Evolutionary conservation across 2,113 vertebrate genomes (phyloP), one percentile per base, ranked within the genome.

Genomic region (Uropsilus gracilis): DNA sequence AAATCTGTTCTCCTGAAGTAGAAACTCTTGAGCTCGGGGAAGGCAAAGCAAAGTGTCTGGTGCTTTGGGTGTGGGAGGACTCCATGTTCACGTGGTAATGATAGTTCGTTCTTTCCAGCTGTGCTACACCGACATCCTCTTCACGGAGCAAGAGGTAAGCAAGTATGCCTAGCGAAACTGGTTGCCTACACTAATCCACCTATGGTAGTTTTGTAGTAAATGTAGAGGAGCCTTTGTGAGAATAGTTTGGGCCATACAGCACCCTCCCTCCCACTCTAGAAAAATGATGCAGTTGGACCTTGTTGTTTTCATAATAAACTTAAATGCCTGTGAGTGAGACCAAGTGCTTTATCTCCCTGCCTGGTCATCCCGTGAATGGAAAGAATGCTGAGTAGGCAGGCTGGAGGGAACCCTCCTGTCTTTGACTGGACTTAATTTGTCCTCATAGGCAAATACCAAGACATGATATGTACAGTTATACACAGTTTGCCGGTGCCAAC

Each of bases 121-220:
- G 26, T 99, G 99, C 78, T 99, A 99, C 96, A 99, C 99, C 61
- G 99, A 99, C 95, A 99, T 99, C 95, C 98, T 99, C 90, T 99
- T 99, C 96, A 99, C 99, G 37, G 99, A 99, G 86, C 99, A 99
- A 95, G 99, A 99, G 99, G 99, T 99, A 91, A 98, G 50, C 50
- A 53, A 55, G 99, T 89, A 11, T 50, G 17, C n/a, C 80, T 71
- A 82, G 84, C 34, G 53, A 61, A 89, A 42, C 26, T 30, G 9
- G 46, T 55, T 76, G 73, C 14, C 64, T n/a, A 24, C 50, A 68
- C 46, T 55, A 83, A 59, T 61, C 55, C 50, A 4, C 26, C 59
- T 32, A 46, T 42, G 34, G 18, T 86, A 32, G 83, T 66, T 76
- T n/a, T 55, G 2, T 44, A 53, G 82, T n/a, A 39, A 68, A 46